Base-by-base conservation (phyloP, 2,888 invertebrate genomes). In the Panopea generosa region DNA sequence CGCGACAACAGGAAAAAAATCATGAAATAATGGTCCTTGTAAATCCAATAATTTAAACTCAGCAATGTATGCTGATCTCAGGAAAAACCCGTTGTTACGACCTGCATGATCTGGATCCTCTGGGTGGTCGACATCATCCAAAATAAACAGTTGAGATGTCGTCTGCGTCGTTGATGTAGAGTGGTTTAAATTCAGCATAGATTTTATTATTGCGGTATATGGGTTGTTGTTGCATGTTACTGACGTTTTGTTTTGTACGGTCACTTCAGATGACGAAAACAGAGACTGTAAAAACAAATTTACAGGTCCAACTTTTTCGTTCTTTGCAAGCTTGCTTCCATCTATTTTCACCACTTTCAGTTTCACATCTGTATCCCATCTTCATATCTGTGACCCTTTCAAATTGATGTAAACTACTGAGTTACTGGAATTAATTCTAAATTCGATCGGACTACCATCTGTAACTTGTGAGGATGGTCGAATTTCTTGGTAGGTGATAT, bases 401-500 rank as follows among this genome's bases (percentile, higher is more conserved):
- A 65, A 20, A 43, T 65, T 43, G 43, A 62, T 52, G 26, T 62
- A 62, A 18, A 27, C 33, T 9, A 50, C 11, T 6, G 62, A 53
- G 33, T 53, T 53, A 43, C 45, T 53, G 29, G 63, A 52, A 20
- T 52, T 62, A 9, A 62, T 62, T 50, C 52, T 50, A 50, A 62
- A 52, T 33, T 62, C 63, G 52, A 62, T 62, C n/a, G n/a, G n/a
- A n/a, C n/a, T n/a, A n/a, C n/a, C n/a, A n/a, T n/a, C n/a, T n/a
- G n/a, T n/a, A n/a, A 70, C 38, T 27, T 77, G 77, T 29, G 77
- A 73, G 16, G 59, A 68, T 14, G 70, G 65, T 67, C 66, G 47
- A 27, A 73, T 53, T 57, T 77, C 69, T 69, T 77, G 68, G 50
- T 67, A 73, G 22, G 65, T 63, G 9, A 74, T 59, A n/a, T 66